phyloP scores from a whole-genome alignment of 1,140 invertebrate species.

The Diploscapter pachys region DNA sequence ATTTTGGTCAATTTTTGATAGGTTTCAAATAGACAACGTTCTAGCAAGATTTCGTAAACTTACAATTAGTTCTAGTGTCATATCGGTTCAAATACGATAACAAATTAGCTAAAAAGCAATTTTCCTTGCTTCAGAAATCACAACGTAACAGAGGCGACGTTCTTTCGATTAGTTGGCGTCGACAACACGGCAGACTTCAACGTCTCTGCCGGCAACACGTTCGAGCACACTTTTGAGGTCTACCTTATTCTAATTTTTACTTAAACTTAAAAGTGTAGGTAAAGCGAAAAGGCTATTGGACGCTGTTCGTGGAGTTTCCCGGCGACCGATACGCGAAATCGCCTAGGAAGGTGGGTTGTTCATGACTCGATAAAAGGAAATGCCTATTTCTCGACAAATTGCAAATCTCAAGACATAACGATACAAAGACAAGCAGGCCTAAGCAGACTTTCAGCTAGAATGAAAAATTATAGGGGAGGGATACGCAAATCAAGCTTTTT shows the following conservation, averaged over 20 bases:
- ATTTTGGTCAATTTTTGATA: neutral
- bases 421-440: too few relatives aligned
- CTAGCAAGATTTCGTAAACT: neutral
- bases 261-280: constrained; percentile 38
- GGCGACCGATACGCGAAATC: constrained; percentile 56
- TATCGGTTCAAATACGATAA: constrained; percentile 14
- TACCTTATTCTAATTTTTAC: neutral
- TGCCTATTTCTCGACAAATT: too few relatives aligned
- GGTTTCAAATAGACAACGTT: neutral
- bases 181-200: constrained; percentile 57
- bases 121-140: constrained; percentile 47
- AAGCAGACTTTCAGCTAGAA: too few relatives aligned
- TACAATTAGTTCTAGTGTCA: neutral
- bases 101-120: too few relatives aligned
- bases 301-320: constrained; percentile 56
- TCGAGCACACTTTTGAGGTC: constrained; percentile 57
- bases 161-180: constrained; percentile 55
- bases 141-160: constrained; percentile 55
- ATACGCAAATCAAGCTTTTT: too few relatives aligned
- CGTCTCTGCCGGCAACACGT: constrained; percentile 52
- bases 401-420: too few relatives aligned
- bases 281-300: constrained; percentile 56
- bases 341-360: constrained; percentile 42
- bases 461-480: too few relatives aligned
- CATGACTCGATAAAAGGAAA: neutral